A percentile compares a stretch with the other conserved stretches of the same genome.
Evolutionary conservation across 2,113 vertebrate genomes (phyloP).

Genomic region (Sinosuthora webbiana): DNA sequence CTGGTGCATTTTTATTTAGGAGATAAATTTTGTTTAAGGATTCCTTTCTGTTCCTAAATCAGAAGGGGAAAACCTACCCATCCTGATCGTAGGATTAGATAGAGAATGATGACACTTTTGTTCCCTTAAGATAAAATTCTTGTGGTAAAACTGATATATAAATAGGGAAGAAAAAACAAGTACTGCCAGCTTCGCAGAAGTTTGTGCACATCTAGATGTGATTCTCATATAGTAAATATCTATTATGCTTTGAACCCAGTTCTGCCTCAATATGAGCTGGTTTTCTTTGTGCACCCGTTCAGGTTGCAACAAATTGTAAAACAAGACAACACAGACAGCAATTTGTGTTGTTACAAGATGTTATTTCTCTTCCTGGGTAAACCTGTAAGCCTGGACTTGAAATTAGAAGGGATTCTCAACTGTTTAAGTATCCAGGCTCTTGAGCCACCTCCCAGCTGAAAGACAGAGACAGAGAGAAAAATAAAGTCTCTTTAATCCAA

Average conservation of each 20-base stretch:
- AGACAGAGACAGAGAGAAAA: background rate
- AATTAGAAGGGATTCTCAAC: background rate
- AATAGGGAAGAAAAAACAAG: background rate
- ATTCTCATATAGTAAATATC: background rate
- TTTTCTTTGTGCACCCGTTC: background rate
- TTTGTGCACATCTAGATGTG: background rate
- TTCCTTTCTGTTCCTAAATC: background rate
- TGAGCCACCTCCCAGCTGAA: background rate
- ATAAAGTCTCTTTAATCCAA: background rate
- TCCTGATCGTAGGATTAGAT: background rate
- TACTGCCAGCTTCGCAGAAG: background rate
- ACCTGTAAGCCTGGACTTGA: background rate
- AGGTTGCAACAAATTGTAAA: background rate
- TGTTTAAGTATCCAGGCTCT: background rate
- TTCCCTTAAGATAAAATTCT: background rate
- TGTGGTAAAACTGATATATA: background rate
- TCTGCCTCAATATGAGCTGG: background rate
- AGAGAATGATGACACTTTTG: background rate
- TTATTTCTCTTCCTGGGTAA: background rate
- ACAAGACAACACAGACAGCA: background rate
- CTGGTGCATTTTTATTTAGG: background rate
- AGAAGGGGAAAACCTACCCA: background rate
- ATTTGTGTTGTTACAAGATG: background rate
- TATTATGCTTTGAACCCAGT: background rate
- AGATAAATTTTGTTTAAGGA: background rate